Conservation (phyloP, 2,797 vertebrate species). For the Ataeniobius toweri region DNA sequence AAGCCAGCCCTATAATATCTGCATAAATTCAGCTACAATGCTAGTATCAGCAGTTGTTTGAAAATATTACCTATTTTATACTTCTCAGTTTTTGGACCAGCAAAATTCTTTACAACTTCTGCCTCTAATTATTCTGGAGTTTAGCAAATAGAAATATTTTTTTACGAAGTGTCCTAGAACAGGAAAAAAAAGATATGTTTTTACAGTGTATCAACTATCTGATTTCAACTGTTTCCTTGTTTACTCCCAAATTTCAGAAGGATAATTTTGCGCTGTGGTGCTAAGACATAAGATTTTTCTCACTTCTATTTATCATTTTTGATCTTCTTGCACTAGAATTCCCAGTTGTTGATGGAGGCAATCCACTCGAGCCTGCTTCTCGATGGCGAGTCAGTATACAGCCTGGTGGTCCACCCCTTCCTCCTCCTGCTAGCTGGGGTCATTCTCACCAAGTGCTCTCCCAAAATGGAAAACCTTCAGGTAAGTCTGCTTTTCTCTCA, state of each 20-base stretch:
- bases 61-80: not conserved
- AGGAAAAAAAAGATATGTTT: no score
- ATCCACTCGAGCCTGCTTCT: conserved; percentile 83
- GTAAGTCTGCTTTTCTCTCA: conserved; percentile 68
- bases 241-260: not conserved
- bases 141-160: not conserved
- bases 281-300: not conserved
- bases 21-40: not conserved
- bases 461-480: conserved; percentile 84
- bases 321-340: conserved; percentile 52
- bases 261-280: not conserved
- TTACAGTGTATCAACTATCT: not conserved
- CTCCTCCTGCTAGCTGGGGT: conserved; percentile 87
- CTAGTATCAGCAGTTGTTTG: not conserved
- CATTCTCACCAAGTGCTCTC: conserved; percentile 83
- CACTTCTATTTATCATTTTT: not conserved
- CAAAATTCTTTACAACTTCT: not conserved
- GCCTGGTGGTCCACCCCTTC: conserved; percentile 85
- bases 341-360: conserved; percentile 62
- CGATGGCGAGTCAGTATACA: conserved; percentile 92
- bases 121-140: not conserved
- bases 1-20: not conserved
- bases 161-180: no score
- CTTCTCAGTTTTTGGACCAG: not conserved
- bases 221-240: not conserved